phyloP scores from a whole-genome alignment of 2,888 invertebrate genomes.

The Ferdinandea cuprea region DNA sequence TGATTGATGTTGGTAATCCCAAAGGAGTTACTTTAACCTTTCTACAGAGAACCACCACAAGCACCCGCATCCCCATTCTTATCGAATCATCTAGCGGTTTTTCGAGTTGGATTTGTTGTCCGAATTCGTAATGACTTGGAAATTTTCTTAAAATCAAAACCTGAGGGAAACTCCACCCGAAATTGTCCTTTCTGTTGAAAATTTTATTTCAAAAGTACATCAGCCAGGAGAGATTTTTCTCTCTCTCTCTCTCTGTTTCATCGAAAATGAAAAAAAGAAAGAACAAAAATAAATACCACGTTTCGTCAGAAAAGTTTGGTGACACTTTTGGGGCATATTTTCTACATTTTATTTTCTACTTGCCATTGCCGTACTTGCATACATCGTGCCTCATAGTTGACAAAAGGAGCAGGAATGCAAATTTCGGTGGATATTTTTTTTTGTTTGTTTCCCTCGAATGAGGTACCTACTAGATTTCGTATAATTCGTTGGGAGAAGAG shows the following conservation, averaged over 20 bases:
- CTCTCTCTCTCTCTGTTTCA: no score
- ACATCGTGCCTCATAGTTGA: conserved; percentile 26
- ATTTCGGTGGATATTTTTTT: conserved; percentile 24
- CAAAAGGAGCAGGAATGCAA: conserved; percentile 49
- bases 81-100: conserved; percentile 27
- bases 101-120: conserved; percentile 32
- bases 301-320: conserved; percentile 50
- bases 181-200: conserved; percentile 35
- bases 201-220: conserved; percentile 59
- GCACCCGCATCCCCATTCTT: background rate
- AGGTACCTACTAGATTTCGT: background rate
- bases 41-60: background rate
- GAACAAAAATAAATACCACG: background rate
- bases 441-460: background rate
- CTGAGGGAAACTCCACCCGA: background rate
- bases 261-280: background rate
- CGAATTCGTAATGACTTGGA: conserved; percentile 49
- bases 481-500: conserved; percentile 40
- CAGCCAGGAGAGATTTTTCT: conserved; percentile 1
- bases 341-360: conserved; percentile 30
- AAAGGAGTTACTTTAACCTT: conserved; percentile 12
- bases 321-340: conserved; percentile 71
- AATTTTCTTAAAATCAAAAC: conserved; percentile 25
- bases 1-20: conserved; percentile 71
- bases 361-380: conserved; percentile 52